These are phyloP conservation scores for Eucera pruinosa DNA, from an alignment of 2,888 invertebrate species.

Conservation along the genomic window DNA sequence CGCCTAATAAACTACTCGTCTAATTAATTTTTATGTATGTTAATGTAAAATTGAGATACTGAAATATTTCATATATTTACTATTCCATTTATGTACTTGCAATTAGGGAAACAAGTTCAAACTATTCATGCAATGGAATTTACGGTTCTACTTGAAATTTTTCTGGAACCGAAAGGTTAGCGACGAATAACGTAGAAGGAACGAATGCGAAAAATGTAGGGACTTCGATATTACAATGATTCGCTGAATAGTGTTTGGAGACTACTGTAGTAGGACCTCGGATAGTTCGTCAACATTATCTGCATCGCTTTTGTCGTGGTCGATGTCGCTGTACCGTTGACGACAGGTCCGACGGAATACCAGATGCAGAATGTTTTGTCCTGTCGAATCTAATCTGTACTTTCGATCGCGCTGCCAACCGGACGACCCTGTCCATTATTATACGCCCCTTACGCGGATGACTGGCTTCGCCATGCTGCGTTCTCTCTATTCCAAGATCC, in stretches of 20 bases:
- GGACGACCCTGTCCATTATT: slow-evolving; percentile 39
- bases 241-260: neutral
- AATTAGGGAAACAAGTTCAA: no score
- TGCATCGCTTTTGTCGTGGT: slow-evolving; percentile 18
- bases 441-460: slow-evolving; percentile 32
- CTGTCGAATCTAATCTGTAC: slow-evolving; percentile 71
- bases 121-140: no score
- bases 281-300: neutral
- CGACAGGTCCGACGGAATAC: slow-evolving; percentile 74
- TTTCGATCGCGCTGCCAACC: slow-evolving; percentile 65
- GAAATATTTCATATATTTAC: no score
- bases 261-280: neutral
- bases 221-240: neutral
- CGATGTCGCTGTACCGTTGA: slow-evolving; percentile 19
- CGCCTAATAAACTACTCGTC: no score
- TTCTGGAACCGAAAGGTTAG: no score
- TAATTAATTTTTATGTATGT: no score
- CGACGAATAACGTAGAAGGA: no score
- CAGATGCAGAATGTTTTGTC: slow-evolving; percentile 75
- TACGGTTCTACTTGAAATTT: no score
- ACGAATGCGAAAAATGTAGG: neutral
- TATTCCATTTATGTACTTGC: no score
- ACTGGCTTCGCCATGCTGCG: neutral
- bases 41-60: no score
- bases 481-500: neutral